phyloP scores from a whole-genome alignment of 2,113 vertebrate genomes.

The Channa maculata region DNA sequence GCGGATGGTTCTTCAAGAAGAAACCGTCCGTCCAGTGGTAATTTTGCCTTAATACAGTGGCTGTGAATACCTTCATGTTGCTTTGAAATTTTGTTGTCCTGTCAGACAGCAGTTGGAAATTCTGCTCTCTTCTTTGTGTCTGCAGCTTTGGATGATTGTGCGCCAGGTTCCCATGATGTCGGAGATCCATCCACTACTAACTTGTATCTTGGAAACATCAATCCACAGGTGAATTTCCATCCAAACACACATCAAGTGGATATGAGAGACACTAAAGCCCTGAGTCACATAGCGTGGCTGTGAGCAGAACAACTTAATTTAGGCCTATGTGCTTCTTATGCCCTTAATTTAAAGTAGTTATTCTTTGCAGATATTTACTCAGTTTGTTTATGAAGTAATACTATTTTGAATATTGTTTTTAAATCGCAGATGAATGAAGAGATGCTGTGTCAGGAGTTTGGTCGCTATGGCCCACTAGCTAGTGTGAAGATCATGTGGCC shows the following conservation, averaged over 20 bases:
- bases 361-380: background rate
- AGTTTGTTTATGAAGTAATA: background rate
- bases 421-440: conserved; percentile 96
- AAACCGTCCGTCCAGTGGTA: conserved; percentile 98
- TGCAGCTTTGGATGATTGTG: conserved; percentile 96
- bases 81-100: conserved; percentile 36
- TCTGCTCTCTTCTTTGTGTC: conserved; percentile 63
- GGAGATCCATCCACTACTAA: conserved; percentile 99
- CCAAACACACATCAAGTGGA: background rate
- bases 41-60: conserved; percentile 82
- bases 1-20: conserved; percentile 97
- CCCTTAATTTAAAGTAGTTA: background rate
- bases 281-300: background rate
- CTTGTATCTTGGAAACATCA: conserved; percentile 98
- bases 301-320: background rate
- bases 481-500: conserved; percentile 99
- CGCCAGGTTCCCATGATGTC: conserved; percentile 97
- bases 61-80: conserved; percentile 71
- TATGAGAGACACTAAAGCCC: background rate
- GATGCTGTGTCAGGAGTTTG: conserved; percentile 99
- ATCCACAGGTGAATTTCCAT: conserved; percentile 89
- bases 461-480: conserved; percentile 95
- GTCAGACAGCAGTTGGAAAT: conserved; percentile 69
- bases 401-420: background rate
- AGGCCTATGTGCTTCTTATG: background rate